Evolutionary conservation across 2,888 invertebrate species (phyloP).

Genomic region (Endomychus coccineus): DNA sequence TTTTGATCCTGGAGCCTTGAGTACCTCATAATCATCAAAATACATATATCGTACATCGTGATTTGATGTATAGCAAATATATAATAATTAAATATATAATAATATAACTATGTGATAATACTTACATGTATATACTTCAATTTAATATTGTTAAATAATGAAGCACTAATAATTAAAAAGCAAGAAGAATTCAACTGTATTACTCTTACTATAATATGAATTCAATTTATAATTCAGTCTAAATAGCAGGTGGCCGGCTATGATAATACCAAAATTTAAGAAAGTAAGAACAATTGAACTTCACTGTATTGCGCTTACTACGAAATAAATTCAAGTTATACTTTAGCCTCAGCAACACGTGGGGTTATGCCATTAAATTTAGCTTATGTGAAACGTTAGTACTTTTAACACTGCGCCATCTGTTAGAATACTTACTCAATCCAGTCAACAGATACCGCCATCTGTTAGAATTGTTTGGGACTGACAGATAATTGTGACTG

Average conservation of each 20-base stretch:
- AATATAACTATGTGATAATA: not conserved
- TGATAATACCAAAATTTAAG: too few species aligned
- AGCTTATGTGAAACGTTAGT: slow-evolving; percentile 1
- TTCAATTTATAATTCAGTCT: too few species aligned
- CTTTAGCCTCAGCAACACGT: slow-evolving; percentile 2
- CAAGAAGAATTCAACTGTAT: slow-evolving; percentile 3
- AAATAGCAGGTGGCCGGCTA: too few species aligned
- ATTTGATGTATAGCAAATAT: slow-evolving; percentile 2
- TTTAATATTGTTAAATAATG: not conserved
- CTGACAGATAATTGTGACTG: slow-evolving; percentile 3
- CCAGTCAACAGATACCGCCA: slow-evolving; percentile 5
- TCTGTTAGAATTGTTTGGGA: slow-evolving; percentile 3
- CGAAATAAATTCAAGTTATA: slow-evolving; percentile 2
- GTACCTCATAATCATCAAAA: too few species aligned
- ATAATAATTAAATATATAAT: too few species aligned
- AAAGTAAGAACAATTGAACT: not conserved
- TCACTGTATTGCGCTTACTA: slow-evolving; percentile 5
- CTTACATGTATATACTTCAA: too few species aligned
- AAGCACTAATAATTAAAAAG: slow-evolving; percentile 1
- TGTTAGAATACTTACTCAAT: slow-evolving; percentile 4
- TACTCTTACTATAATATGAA: slow-evolving; percentile 1
- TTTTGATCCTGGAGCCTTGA: too few species aligned
- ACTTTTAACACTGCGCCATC: too few species aligned
- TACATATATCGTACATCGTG: too few species aligned
- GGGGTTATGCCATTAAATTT: slow-evolving; percentile 5